Evolutionary conservation across 1,140 invertebrate genomes (phyloP), one percentile per base, ranked within the genome.

Genomic region (Liolophura sinensis): DNA sequence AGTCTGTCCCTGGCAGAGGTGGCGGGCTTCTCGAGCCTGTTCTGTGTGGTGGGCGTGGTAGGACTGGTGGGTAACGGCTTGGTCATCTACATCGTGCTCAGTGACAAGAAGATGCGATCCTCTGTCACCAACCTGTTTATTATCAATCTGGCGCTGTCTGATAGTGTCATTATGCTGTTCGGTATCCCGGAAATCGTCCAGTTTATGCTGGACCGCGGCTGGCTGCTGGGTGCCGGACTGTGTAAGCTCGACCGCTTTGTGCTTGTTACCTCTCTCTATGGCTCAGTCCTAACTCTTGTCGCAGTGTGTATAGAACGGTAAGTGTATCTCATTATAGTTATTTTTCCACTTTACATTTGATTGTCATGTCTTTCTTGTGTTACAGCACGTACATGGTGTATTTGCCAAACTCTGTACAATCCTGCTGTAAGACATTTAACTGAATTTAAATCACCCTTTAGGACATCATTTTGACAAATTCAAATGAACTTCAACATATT

Each of bases 271-370:
- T 75, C 77, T 15, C 77, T 85, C 14, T 85, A 84, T 64, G 72
- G 75, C 5, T 85, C 84, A 12, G 79, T 85, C 18, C 65, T 85
- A 59, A 85, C 83, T 0, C 69, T 85, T 20, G 68, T 85, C 22
- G 77, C 76, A 18, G 76, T 85, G 4, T 85, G 83, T 60, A 73
- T 85, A 22, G 84, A 85, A 73, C 80, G 84, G 84, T 85, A 71
- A 79, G 81, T 63, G 27, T 40, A 40, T 40, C 31, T 40, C 31
- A 40, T 40, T 40, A 40, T 9, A 3, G 3, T 3, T 40, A 40
- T 40, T 9, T 40, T 40, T 40, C 3, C 31, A 5, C 9, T 40
- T 3, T 9, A 40, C 31, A 40, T 40, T 40, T 40, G 3, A 40
- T n/a, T n/a, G n/a, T n/a, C n/a, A n/a, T n/a, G n/a, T n/a, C n/a